These are phyloP conservation scores for Carettochelys insculpta DNA, from an alignment of 2,113 vertebrate species.

Conservation along the genomic window DNA sequence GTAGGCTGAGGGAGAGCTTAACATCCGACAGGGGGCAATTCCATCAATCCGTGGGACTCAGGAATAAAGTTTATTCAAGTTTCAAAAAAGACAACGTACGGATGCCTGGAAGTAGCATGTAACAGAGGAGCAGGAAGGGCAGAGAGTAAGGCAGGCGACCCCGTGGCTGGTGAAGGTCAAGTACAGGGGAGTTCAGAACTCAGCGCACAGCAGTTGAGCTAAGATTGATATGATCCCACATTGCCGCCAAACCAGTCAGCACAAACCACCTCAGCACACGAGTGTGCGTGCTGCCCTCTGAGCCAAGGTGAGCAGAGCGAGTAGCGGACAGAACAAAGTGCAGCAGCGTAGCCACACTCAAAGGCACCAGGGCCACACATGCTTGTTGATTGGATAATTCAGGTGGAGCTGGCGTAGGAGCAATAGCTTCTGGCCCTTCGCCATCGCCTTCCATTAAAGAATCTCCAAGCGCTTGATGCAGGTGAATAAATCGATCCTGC, in stretches of 20 bases:
- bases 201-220: no score
- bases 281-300: neutral
- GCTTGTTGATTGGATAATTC: neutral
- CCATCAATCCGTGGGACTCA: neutral
- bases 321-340: fast-evolving
- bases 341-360: fast-evolving
- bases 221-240: neutral
- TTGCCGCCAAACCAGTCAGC: neutral
- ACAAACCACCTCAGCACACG: neutral
- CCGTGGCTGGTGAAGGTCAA: neutral
- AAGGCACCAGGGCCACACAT: neutral
- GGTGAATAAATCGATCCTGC: slow-evolving; percentile 19
- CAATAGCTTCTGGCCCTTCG: neutral
- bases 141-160: neutral
- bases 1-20: neutral
- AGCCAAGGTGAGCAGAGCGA: fast-evolving
- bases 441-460: slow-evolving; percentile 2
- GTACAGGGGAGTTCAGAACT: fast-evolving
- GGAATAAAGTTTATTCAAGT: neutral
- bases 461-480: slow-evolving; percentile 15
- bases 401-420: neutral
- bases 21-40: neutral
- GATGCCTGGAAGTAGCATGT: neutral
- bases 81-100: neutral
- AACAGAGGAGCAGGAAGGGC: neutral